Evolutionary conservation across 2,113 vertebrate genomes (phyloP).

Genomic region (Genyomyrus donnyi): DNA sequence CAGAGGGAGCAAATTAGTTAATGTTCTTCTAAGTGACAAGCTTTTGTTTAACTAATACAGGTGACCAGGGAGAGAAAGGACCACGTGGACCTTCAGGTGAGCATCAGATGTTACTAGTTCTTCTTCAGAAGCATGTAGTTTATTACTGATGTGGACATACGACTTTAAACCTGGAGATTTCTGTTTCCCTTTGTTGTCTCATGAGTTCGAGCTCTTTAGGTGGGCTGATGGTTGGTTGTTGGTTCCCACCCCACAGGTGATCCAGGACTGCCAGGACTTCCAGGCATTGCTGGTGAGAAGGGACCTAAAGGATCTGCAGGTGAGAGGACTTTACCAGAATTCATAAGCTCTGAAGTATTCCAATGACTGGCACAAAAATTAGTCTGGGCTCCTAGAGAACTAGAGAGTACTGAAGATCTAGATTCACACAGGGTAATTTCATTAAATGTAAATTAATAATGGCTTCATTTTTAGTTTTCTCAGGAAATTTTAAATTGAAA

Average conservation of each 20-base stretch:
- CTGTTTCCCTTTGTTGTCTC: not conserved
- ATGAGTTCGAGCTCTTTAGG: not conserved
- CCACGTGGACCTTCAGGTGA: slow-evolving; percentile 78
- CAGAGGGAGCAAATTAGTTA: not conserved
- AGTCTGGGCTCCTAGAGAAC: not conserved
- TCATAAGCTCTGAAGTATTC: not conserved
- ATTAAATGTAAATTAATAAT: not conserved
- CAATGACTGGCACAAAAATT: not conserved
- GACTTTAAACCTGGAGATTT: not conserved
- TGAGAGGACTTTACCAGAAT: slow-evolving; percentile 41
- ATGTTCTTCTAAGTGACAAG: not conserved
- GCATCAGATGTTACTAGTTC: slow-evolving; percentile 29
- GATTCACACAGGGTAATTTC: not conserved
- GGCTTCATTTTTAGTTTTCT: not conserved
- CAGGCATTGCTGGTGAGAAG: slow-evolving; percentile 72
- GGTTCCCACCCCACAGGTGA: slow-evolving; percentile 62
- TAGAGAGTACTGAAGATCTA: not conserved
- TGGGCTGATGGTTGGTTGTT: not conserved
- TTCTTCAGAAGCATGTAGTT: not conserved
- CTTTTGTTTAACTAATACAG: slow-evolving; percentile 46
- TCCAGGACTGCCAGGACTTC: slow-evolving; percentile 66
- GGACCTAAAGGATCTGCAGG: slow-evolving; percentile 79
- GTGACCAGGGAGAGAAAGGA: slow-evolving; percentile 84
- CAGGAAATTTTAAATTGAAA: not conserved
- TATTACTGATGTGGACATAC: not conserved